Evolutionary conservation across 37 sponge, comb jelly and placozoan species (phyloP), one percentile per base, ranked within the genome.

Genomic region (Oopsacas minuta): DNA sequence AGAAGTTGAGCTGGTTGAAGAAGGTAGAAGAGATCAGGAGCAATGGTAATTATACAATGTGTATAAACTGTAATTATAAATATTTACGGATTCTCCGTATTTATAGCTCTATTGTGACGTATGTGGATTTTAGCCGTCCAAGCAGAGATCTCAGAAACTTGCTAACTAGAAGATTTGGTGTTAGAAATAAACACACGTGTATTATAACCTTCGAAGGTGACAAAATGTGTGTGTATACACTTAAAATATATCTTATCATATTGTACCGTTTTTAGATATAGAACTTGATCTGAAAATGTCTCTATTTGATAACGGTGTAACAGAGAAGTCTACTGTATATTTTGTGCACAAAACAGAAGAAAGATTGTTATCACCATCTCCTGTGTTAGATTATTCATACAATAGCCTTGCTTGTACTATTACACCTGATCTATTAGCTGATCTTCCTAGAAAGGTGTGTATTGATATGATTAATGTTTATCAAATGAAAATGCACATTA

Each of bases 61-160:
- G 23, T n/a, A 3, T 85, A 85, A 23, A 37, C 32, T 52, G 15
- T 0, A 35, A 22, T 69, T 81, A 17, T 36, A 38, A 17, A 3
- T 15, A 36, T 39, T 15, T 85, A 35, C 35, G 69, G 30, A 1
- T n/a, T 53, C 15, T 53, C 23, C 38, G 8, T 53, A 15, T 42
- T 17, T 42, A 17, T 42, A 42, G 49, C 49, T 42, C 49, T 82
- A 37, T 82, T 82, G 83, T 30, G 36, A 37, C 37, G 1, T 1
- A 37, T 23, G 87, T 93, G 49, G 96, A 96, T 69, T 92, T 93
- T 87, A 96, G 96, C 53, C 84, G 84, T 82, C 91, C 96, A 1
- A 85, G 86, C 37, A 75, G 81, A 37, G 84, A 88, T 8, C 36
- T 96, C 39, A 84, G 90, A 35, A 90, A 92, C 85, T 25, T 87